phyloP scores from a whole-genome alignment of 2,797 vertebrate genomes.

The Dallia pectoralis region DNA sequence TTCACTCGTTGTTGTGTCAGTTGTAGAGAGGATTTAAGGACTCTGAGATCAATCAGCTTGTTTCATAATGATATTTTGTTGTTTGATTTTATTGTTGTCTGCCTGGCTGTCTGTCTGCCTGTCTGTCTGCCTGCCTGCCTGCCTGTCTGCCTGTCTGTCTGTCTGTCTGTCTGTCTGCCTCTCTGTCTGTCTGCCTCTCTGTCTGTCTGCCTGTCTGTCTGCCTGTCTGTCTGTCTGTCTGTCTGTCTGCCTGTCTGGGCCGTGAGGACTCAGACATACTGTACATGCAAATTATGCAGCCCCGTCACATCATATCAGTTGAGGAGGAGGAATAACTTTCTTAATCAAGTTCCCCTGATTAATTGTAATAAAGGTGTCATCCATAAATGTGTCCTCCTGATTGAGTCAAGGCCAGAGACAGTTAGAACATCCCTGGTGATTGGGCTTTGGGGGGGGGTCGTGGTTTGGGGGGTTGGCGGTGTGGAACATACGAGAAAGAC shows the following conservation, averaged over 20 bases:
- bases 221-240: too few species aligned
- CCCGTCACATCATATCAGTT: constrained; percentile 55
- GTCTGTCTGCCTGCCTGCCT: too few species aligned
- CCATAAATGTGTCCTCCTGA: constrained; percentile 82
- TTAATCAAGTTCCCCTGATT: constrained; percentile 89
- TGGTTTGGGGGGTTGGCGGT: background rate
- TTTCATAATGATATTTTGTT: too few species aligned
- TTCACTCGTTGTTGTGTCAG: too few species aligned
- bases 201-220: too few species aligned
- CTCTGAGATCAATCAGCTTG: too few species aligned
- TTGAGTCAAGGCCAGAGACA: constrained; percentile 81
- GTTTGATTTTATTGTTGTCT: too few species aligned
- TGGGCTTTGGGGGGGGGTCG: constrained; percentile 62
- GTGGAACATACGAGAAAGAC: constrained; percentile 51
- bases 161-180: too few species aligned
- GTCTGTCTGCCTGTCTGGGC: constrained; percentile 61
- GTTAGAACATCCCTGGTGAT: constrained; percentile 82
- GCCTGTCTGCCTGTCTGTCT: too few species aligned
- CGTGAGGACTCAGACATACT: constrained; percentile 59
- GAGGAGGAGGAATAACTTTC: constrained; percentile 77
- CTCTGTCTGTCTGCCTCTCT: too few species aligned
- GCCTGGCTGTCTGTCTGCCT: too few species aligned
- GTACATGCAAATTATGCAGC: constrained; percentile 59
- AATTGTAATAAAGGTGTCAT: constrained; percentile 91
- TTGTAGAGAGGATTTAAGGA: too few species aligned